Conservation (phyloP, 2,888 invertebrate species). For the Stenichneumon culpator region DNA sequence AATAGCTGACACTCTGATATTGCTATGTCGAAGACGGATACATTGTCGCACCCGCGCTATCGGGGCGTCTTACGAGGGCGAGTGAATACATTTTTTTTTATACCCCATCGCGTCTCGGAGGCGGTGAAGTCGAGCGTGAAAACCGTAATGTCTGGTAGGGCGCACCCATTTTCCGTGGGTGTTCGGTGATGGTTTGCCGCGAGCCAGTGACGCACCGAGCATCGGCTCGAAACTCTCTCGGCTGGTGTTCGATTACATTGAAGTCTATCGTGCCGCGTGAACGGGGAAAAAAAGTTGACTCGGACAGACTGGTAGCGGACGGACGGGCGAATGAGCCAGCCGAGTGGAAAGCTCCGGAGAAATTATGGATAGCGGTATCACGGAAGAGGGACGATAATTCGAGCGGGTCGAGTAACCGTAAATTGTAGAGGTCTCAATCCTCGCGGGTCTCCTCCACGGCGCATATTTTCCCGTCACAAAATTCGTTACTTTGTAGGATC, state of each 20-base stretch:
- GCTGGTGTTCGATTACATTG: constrained; percentile 59
- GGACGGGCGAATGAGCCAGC: constrained; percentile 7
- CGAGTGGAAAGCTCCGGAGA: constrained; percentile 56
- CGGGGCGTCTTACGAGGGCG: constrained; percentile 41
- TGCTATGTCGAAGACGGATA: constrained; percentile 25
- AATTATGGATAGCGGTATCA: constrained; percentile 44
- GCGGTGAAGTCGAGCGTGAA: constrained; percentile 69
- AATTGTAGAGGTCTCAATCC: constrained; percentile 50
- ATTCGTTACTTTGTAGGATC: constrained; percentile 64
- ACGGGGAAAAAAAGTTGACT: constrained; percentile 43
- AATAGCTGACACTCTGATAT: constrained; percentile 26
- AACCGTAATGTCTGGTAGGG: constrained; percentile 65
- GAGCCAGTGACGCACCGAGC: constrained; percentile 56
- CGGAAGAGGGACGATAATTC: constrained; percentile 52
- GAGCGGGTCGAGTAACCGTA: constrained; percentile 56
- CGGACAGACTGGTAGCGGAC: constrained; percentile 41
- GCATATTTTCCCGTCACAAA: constrained; percentile 36
- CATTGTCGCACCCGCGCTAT: constrained; percentile 46
- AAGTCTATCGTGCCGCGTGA: constrained; percentile 19
- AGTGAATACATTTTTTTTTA: constrained; percentile 29
- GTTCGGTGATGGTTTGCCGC: constrained; percentile 48
- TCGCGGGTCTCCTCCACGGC: constrained; percentile 18
- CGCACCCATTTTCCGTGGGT: constrained; percentile 61
- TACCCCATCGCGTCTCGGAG: constrained; percentile 38
- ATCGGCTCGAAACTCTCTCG: constrained; percentile 28